Evolutionary conservation across 2,888 invertebrate species (phyloP), one percentile per base, ranked within the genome.

Genomic region (Encarsia formosa): DNA sequence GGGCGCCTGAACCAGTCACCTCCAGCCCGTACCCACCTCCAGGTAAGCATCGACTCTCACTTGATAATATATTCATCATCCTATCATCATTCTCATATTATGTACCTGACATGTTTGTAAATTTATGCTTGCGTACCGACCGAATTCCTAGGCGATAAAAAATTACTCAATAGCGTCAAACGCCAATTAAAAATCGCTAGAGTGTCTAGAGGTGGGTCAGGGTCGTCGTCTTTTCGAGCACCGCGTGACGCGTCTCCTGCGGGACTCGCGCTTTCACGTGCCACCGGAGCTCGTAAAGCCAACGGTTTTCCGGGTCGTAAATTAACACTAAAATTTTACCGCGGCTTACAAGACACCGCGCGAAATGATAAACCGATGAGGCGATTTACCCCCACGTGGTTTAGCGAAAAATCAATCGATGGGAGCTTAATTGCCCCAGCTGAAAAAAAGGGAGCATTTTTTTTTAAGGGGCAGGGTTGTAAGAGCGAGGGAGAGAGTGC

Each of bases 11-110:
- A 72, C 81, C 83, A 39, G 86, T 86, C 60, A 84, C 84, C 64
- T 83, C 85, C 65, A 85, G 84, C 54, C 86, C 88, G 35, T 88
- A 88, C 67, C 86, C 87, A 68, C 85, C 88, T 68, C 84, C 88
- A 81, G 87, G 88, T 83, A 82, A 81, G 69, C 80, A 78, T 70
- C 68, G 60, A 65, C 37, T 37, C 37, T 37, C 18, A n/a, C n/a
- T n/a, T n/a, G n/a, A n/a, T n/a, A n/a, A n/a, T n/a, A n/a, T n/a
- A n/a, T n/a, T n/a, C n/a, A n/a, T n/a, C n/a, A n/a, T n/a, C n/a
- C n/a, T n/a, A n/a, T n/a, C n/a, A n/a, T n/a, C n/a, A n/a, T n/a
- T n/a, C n/a, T n/a, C n/a, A n/a, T n/a, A n/a, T n/a, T n/a, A n/a
- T n/a, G n/a, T n/a, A n/a, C n/a, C n/a, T n/a, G n/a, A n/a, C n/a